Percentiles rank a stretch among this genome's conserved stretches.
phyloP scores from a whole-genome alignment of 2,888 invertebrate genomes.

The Synergus umbraculus region DNA sequence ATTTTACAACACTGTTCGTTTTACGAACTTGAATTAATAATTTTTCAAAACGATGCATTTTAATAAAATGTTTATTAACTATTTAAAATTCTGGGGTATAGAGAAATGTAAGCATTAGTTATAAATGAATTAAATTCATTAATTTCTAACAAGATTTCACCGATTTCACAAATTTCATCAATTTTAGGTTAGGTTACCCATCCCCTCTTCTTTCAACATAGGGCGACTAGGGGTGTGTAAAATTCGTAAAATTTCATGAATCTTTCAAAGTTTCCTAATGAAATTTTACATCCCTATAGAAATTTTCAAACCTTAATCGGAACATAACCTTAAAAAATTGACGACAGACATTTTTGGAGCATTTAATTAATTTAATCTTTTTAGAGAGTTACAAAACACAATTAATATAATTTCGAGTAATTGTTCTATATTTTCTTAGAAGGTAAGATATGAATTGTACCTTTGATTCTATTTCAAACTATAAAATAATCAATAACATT shows the following conservation, averaged over 20 bases:
- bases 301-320: no score
- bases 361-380: background rate
- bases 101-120: background rate
- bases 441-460: background rate
- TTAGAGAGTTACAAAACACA: background rate
- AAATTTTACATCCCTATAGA: no score
- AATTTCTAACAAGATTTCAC: no score
- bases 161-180: no score
- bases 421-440: background rate
- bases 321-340: background rate
- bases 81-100: background rate
- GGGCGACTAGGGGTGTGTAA: no score
- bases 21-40: slow-evolving; percentile 26
- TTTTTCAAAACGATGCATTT: slow-evolving; percentile 27
- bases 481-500: background rate
- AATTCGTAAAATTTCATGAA: no score
- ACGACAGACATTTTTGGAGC: background rate
- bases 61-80: background rate
- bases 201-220: background rate
- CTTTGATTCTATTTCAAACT: background rate
- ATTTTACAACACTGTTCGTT: slow-evolving; percentile 13
- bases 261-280: no score
- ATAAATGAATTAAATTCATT: background rate
- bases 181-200: no score
- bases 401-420: background rate